Conservation (phyloP, 2,797 vertebrate genomes). For the Varecia variegata region DNA sequence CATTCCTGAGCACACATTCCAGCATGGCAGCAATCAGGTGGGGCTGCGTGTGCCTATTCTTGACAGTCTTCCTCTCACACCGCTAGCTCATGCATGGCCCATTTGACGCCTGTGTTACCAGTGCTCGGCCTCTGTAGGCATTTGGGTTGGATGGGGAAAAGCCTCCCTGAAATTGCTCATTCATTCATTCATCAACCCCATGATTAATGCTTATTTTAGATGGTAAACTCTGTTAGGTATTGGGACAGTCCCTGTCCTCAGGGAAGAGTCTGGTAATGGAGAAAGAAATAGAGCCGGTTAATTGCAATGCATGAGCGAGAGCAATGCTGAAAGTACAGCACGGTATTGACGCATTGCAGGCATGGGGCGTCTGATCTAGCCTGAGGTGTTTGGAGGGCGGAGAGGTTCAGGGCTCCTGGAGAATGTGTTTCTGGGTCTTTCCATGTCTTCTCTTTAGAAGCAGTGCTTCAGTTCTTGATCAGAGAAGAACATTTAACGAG, state of each 20-base stretch:
- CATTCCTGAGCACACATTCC: background rate
- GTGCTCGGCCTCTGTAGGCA: background rate
- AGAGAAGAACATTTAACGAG: background rate
- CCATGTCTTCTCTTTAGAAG: background rate
- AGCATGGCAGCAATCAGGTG: background rate
- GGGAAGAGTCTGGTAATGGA: background rate
- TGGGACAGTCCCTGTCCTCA: background rate
- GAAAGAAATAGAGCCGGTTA: background rate
- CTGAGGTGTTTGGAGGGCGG: background rate
- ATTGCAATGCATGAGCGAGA: background rate
- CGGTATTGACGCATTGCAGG: background rate
- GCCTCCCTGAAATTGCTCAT: background rate
- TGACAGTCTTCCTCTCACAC: background rate
- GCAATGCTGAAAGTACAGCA: rapidly evolving
- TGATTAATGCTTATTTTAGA: background rate
- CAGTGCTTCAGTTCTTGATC: background rate
- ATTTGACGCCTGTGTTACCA: background rate
- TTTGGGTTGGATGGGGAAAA: background rate
- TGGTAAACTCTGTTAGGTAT: background rate
- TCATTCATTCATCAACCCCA: background rate
- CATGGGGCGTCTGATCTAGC: background rate
- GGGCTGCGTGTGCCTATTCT: rapidly evolving
- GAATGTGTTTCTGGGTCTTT: background rate
- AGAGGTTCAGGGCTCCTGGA: background rate
- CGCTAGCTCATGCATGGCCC: background rate